Percentiles rank a stretch among this genome's conserved stretches.
Conservation (phyloP, 2,888 invertebrate species). For the Eilema sororculum region DNA sequence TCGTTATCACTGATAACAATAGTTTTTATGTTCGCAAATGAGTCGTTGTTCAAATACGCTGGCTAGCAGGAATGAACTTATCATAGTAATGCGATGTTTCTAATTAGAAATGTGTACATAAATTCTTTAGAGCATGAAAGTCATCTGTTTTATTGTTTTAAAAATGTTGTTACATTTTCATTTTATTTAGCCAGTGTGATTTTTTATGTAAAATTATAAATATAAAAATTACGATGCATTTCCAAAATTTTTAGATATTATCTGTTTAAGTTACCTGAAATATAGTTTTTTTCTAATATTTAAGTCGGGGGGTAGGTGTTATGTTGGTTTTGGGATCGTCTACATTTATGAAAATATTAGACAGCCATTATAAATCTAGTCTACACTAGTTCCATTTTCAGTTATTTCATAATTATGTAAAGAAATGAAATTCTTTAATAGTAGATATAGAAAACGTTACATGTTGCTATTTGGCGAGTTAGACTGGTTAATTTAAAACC, state of each 20-base stretch:
- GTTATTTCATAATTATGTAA: constrained; percentile 6
- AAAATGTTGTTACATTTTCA: constrained; percentile 24
- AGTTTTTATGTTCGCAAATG: constrained; percentile 8
- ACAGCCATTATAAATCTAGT: constrained; percentile 49
- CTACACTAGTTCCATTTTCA: constrained; percentile 22
- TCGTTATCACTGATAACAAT: constrained; percentile 34
- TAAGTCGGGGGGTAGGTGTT: constrained; percentile 11
- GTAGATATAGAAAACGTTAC: background rate
- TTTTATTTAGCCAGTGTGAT: background rate
- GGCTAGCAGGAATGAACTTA: background rate
- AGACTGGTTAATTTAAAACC: background rate
- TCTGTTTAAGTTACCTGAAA: background rate
- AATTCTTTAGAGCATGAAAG: constrained; percentile 43
- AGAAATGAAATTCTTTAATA: background rate
- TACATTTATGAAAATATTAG: constrained; percentile 12
- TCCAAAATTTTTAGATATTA: background rate
- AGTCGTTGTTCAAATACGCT: constrained; percentile 8
- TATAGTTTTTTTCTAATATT: background rate
- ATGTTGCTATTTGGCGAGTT: background rate
- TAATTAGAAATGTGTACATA: constrained; percentile 39
- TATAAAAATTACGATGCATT: background rate
- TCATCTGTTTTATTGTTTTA: constrained; percentile 30
- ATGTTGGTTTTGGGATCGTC: constrained; percentile 12
- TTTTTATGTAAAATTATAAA: background rate
- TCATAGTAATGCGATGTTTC: constrained; percentile 16